These are phyloP conservation scores for Rhodeus uyekii DNA, from an alignment of 2,797 vertebrate genomes.

Conservation along the genomic window DNA sequence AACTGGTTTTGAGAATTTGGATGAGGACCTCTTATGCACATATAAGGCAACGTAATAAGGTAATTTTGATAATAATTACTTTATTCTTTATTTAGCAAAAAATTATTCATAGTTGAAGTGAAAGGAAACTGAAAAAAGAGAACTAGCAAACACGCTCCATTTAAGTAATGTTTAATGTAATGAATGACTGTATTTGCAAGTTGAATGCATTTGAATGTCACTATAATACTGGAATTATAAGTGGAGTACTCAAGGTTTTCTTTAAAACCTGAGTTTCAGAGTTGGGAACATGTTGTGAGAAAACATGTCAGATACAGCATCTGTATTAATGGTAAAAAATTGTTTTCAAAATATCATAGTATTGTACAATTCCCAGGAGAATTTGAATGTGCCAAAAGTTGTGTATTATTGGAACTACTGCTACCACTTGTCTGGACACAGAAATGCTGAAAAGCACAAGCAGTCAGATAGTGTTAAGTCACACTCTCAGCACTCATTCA, in stretches of 20 bases:
- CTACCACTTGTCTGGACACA: background rate
- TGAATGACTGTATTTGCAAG: no score
- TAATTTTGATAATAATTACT: background rate
- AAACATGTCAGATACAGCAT: background rate
- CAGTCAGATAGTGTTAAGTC: background rate
- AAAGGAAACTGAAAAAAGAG: background rate
- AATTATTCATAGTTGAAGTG: background rate
- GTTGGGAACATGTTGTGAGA: background rate
- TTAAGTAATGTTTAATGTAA: no score
- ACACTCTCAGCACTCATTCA: background rate
- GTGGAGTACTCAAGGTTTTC: no score
- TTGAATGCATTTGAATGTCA: background rate
- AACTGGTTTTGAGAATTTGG: background rate
- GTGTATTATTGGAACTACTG: background rate
- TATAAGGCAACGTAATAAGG: background rate
- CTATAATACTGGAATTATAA: background rate
- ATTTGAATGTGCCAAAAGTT: background rate
- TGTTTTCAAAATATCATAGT: background rate
- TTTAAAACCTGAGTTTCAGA: background rate
- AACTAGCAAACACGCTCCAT: background rate
- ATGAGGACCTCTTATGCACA: background rate
- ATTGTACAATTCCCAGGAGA: background rate
- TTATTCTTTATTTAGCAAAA: background rate
- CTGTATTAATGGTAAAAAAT: background rate
- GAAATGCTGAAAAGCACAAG: conserved; percentile 10